These are phyloP conservation scores for Muscicapa comitata DNA, from an alignment of 2,797 vertebrate genomes.

Conservation along the genomic window DNA sequence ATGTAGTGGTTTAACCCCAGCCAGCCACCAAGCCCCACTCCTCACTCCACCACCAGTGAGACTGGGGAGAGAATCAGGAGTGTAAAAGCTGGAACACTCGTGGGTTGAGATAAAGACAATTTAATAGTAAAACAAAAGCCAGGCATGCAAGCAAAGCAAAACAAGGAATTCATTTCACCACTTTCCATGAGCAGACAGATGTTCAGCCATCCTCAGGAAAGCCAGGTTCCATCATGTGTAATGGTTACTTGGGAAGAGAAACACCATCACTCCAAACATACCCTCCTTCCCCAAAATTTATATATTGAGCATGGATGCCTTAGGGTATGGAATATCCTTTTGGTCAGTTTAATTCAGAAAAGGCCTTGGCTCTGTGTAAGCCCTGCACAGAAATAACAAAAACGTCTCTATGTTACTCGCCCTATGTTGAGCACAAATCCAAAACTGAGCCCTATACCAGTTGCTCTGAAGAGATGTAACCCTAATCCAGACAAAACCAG, in stretches of 20 bases:
- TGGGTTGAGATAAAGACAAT: neutral
- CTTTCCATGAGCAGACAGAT: neutral
- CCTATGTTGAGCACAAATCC: neutral
- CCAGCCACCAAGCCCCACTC: neutral
- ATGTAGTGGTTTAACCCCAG: neutral
- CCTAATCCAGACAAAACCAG: neutral
- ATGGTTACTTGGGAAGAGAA: neutral
- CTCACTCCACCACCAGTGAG: neutral
- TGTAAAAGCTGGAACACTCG: neutral
- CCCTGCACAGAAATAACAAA: neutral
- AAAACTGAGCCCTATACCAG: neutral
- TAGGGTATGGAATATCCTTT: neutral
- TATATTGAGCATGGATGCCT: neutral
- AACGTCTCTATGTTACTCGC: neutral
- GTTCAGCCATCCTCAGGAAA: neutral
- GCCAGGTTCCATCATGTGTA: fast-evolving
- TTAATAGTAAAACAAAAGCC: neutral
- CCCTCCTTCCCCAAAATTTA: neutral
- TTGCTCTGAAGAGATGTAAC: neutral
- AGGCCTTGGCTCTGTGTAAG: neutral
- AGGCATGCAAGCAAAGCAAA: neutral
- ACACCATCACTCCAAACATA: neutral
- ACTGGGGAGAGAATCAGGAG: neutral
- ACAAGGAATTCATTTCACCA: neutral
- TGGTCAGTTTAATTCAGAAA: neutral